These are phyloP conservation scores for Trachelus stipa DNA, from an alignment of 2,888 invertebrate species.

Conservation along the genomic window DNA sequence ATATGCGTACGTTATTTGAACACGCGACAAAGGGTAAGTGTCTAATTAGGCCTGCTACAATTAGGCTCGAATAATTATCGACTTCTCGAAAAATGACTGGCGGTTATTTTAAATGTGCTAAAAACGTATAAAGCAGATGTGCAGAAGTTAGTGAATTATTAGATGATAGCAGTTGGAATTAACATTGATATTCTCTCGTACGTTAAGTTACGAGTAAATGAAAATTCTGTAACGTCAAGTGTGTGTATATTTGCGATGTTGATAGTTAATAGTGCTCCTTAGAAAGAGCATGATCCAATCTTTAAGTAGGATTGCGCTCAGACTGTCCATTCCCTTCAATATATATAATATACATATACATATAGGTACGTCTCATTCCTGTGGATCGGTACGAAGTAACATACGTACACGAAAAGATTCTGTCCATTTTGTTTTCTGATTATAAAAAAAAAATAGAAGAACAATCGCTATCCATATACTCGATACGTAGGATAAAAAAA, in stretches of 20 bases:
- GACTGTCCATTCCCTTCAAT: background rate
- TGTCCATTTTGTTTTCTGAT: background rate
- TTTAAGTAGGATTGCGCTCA: background rate
- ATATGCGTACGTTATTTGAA: background rate
- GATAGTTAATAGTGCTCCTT: background rate
- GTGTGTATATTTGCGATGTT: background rate
- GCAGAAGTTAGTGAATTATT: background rate
- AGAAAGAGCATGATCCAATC: background rate
- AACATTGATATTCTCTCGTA: background rate
- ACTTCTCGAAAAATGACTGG: background rate
- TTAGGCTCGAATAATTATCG: background rate
- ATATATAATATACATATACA: background rate
- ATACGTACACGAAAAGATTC: background rate
- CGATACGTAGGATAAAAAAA: background rate
- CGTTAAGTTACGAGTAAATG: background rate
- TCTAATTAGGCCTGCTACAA: background rate
- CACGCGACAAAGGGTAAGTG: background rate
- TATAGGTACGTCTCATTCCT: background rate
- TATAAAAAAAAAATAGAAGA: background rate
- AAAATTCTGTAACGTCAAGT: background rate
- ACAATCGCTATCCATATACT: background rate
- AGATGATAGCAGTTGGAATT: background rate
- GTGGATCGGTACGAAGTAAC: background rate
- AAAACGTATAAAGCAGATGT: background rate
- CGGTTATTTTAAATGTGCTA: background rate